Conservation (phyloP, 2,888 invertebrate species). For the Hedya salicella region DNA sequence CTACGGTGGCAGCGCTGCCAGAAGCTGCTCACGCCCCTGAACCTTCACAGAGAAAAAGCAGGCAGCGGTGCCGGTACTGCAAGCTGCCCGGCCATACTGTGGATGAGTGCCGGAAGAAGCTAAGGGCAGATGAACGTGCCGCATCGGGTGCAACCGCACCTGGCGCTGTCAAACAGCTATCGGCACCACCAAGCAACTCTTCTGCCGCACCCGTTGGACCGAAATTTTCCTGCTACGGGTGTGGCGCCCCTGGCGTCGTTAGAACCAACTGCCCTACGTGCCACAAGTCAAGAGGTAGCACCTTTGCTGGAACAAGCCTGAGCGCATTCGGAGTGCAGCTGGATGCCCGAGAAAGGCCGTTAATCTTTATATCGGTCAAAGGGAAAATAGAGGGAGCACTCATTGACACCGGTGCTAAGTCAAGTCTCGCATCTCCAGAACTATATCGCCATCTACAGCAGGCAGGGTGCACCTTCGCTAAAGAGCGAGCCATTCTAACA, state of each 20-base stretch:
- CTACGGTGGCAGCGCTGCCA: not conserved
- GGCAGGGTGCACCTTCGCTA: too few species aligned
- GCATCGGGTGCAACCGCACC: not conserved
- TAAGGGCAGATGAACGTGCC: slow-evolving; percentile 9
- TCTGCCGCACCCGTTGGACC: not conserved
- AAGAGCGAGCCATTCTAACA: too few species aligned
- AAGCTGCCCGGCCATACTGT: slow-evolving; percentile 9
- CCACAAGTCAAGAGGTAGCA: too few species aligned
- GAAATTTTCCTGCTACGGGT: not conserved
- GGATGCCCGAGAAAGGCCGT: too few species aligned
- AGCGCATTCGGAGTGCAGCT: too few species aligned
- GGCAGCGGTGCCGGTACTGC: slow-evolving; percentile 14
- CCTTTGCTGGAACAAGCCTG: too few species aligned
- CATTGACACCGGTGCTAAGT: too few species aligned
- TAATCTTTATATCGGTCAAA: too few species aligned
- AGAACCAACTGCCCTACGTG: too few species aligned
- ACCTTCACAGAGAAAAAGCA: not conserved
- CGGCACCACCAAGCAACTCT: slow-evolving; percentile 5
- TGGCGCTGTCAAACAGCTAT: not conserved
- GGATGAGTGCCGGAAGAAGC: slow-evolving; percentile 13
- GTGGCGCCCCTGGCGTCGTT: not conserved
- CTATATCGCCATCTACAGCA: too few species aligned
- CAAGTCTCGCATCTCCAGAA: too few species aligned
- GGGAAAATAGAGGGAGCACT: too few species aligned
- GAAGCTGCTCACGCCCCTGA: not conserved